Percentiles rank a stretch among this genome's conserved stretches.
Evolutionary conservation across 2,888 invertebrate species (phyloP).

Genomic region (Aradus depressus): DNA sequence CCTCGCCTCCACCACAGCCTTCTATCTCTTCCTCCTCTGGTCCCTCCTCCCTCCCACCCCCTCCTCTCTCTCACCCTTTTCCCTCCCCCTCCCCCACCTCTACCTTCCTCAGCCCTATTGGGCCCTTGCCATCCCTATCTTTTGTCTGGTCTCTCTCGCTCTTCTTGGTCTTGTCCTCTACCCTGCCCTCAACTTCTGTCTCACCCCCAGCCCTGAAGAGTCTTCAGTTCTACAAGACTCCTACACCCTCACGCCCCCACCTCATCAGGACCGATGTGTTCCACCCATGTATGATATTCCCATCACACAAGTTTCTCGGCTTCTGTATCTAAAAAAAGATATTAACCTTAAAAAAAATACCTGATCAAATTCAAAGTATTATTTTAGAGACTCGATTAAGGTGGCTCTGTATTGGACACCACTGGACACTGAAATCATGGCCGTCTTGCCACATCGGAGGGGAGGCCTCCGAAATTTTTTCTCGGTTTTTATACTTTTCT

Average conservation of each 20-base stretch:
- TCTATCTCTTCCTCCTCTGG: constrained; percentile 75
- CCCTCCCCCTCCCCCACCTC: neutral
- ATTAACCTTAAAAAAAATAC: too few species aligned
- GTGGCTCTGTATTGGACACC: too few species aligned
- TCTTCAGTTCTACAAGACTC: constrained; percentile 52
- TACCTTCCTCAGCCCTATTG: constrained; percentile 69
- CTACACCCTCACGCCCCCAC: constrained; percentile 34
- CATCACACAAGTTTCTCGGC: constrained; percentile 44
- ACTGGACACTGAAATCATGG: too few species aligned
- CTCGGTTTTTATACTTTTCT: too few species aligned
- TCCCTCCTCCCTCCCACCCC: constrained; percentile 53
- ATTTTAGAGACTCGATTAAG: too few species aligned
- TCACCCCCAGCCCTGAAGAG: constrained; percentile 57
- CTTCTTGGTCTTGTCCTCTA: constrained; percentile 72
- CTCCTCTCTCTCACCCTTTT: constrained; percentile 23
- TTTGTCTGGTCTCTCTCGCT: constrained; percentile 57
- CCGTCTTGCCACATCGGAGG: too few species aligned
- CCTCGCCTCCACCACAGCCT: constrained; percentile 58
- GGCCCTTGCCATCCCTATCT: constrained; percentile 76
- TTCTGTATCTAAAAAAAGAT: constrained; percentile 20
- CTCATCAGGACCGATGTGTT: constrained; percentile 13
- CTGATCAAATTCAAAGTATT: too few species aligned
- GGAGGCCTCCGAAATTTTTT: too few species aligned
- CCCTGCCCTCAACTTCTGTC: constrained; percentile 64
- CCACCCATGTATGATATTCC: constrained; percentile 51